Evolutionary conservation across 53 echinoderm and acorn worm species (phyloP).

Genomic region (Luidia sarsii): DNA sequence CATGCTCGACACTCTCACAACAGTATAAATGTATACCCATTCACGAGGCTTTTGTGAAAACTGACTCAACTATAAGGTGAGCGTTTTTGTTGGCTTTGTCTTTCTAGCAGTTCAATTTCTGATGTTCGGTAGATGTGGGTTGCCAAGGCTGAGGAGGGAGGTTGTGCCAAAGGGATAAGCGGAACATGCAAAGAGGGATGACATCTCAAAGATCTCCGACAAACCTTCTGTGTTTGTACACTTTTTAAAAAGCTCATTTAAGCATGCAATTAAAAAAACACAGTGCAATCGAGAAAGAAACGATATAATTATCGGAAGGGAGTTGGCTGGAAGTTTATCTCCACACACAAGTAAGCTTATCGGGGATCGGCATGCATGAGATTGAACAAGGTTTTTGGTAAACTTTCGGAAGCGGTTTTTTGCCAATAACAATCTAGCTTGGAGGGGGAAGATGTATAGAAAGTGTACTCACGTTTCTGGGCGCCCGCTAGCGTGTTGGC

Average conservation of each 20-base stretch:
- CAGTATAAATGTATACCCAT: slow-evolving; percentile 39
- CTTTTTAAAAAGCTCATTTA: slow-evolving; percentile 9
- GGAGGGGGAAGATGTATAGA: no score
- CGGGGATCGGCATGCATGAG: slow-evolving; percentile 58
- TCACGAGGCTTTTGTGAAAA: slow-evolving; percentile 12
- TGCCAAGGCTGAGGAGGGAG: slow-evolving; percentile 16
- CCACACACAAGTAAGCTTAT: slow-evolving; percentile 48
- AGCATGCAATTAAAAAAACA: slow-evolving; percentile 22
- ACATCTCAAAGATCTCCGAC: not conserved
- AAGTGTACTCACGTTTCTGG: slow-evolving; percentile 61
- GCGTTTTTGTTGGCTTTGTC: no score
- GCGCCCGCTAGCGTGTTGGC: slow-evolving; percentile 38
- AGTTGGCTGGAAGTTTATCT: no score
- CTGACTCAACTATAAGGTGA: not conserved
- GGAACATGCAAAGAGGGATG: slow-evolving; percentile 8
- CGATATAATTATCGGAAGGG: no score
- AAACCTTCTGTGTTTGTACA: no score
- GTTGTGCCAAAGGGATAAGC: not conserved
- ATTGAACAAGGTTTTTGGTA: slow-evolving; percentile 28
- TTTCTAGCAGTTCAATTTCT: no score
- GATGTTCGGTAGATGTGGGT: not conserved
- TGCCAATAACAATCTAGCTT: no score
- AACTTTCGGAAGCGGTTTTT: slow-evolving; percentile 1
- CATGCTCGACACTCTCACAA: no score
- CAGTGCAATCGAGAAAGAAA: no score